These are phyloP conservation scores for Drosophila vallismaia DNA, from an alignment of 2,888 invertebrate genomes.

Conservation along the genomic window DNA sequence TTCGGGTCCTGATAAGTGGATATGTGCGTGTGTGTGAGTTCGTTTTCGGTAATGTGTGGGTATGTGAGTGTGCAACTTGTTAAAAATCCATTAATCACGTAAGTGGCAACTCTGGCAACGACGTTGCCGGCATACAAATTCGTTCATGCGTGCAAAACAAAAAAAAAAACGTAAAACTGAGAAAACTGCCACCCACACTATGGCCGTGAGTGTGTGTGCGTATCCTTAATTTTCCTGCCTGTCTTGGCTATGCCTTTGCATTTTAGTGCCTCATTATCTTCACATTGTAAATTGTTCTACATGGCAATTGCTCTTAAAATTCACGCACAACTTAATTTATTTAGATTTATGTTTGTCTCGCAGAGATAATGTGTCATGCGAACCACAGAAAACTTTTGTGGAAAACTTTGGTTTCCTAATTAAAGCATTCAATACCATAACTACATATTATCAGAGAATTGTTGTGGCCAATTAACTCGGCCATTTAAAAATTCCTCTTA, in stretches of 20 bases:
- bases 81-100: slow-evolving; percentile 82
- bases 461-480: background rate
- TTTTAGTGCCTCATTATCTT: slow-evolving; percentile 74
- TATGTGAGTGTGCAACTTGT: slow-evolving; percentile 70
- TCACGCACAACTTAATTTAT: slow-evolving; percentile 10
- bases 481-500: background rate
- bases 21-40: slow-evolving; percentile 38
- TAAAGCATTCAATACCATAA: background rate
- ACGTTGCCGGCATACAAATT: slow-evolving; percentile 80
- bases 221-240: slow-evolving; percentile 65
- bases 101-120: slow-evolving; percentile 76
- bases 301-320: slow-evolving; percentile 2
- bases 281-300: slow-evolving; percentile 21
- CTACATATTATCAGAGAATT: background rate
- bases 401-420: background rate
- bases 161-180: slow-evolving; percentile 49
- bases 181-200: slow-evolving; percentile 43
- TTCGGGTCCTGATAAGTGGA: slow-evolving; percentile 55
- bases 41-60: slow-evolving; percentile 18
- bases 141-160: slow-evolving; percentile 70
- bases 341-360: background rate
- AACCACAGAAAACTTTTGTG: background rate
- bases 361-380: background rate
- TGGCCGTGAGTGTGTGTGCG: slow-evolving; percentile 28
- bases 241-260: slow-evolving; percentile 64